Conservation (phyloP, 2,113 vertebrate genomes). For the Notarius lentiginosus region DNA sequence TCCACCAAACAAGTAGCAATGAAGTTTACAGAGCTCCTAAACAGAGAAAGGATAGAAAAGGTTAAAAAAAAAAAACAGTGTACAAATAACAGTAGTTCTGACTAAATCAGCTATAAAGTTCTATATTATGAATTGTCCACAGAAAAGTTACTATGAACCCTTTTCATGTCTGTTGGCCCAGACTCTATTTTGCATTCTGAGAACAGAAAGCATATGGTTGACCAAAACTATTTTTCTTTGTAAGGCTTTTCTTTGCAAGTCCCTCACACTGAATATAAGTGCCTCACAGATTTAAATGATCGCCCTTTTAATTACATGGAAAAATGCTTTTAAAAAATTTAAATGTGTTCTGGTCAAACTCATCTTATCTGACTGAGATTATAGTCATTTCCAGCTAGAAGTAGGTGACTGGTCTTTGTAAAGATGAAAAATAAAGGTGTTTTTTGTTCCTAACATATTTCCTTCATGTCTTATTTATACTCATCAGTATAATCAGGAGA, state of each 20-base stretch:
- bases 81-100: not conserved
- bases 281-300: not conserved
- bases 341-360: not conserved
- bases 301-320: not conserved
- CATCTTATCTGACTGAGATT: not conserved
- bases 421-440: not conserved
- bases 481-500: not conserved
- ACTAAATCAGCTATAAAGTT: not conserved
- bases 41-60: not conserved
- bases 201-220: not conserved
- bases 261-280: not conserved
- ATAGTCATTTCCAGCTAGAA: not conserved
- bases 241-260: not conserved
- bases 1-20: not conserved
- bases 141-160: not conserved
- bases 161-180: not conserved
- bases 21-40: conserved; percentile 13
- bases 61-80: not conserved
- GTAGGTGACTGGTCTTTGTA: not conserved
- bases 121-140: not conserved
- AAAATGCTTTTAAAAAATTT: not conserved
- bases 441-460: not conserved
- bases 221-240: not conserved
- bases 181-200: not conserved
- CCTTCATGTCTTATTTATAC: not conserved